phyloP scores from a whole-genome alignment of 1,140 invertebrate genomes.

The Calosoma granatense region DNA sequence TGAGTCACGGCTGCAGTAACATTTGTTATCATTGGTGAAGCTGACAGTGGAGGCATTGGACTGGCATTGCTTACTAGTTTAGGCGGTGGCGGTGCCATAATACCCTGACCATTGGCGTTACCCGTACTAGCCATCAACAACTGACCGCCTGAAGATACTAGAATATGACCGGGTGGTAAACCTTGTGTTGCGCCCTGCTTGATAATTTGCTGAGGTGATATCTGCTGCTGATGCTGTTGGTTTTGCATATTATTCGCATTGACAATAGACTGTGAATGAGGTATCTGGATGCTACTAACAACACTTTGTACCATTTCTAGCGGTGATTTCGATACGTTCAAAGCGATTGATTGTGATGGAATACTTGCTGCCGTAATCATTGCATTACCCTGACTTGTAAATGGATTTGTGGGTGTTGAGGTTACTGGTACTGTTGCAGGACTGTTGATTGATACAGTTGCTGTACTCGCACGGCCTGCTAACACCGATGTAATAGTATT shows the following conservation, averaged over 20 bases:
- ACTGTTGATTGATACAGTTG: slow-evolving; percentile 59
- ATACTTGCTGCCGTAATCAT: slow-evolving; percentile 38
- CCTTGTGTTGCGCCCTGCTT: slow-evolving; percentile 38
- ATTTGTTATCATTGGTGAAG: slow-evolving; percentile 56
- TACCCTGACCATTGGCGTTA: slow-evolving; percentile 34
- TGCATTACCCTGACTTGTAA: slow-evolving; percentile 37
- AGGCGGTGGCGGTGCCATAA: slow-evolving; percentile 52
- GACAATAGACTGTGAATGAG: slow-evolving; percentile 32
- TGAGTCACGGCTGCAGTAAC: slow-evolving; percentile 59
- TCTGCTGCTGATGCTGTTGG: slow-evolving; percentile 24
- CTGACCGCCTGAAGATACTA: slow-evolving; percentile 63
- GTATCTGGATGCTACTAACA: slow-evolving; percentile 62
- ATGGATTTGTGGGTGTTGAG: slow-evolving; percentile 28
- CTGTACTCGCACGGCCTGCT: slow-evolving; percentile 61
- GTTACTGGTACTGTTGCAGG: slow-evolving; percentile 37
- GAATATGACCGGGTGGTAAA: slow-evolving; percentile 55
- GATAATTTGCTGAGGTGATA: slow-evolving; percentile 28
- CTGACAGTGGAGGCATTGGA: slow-evolving; percentile 55
- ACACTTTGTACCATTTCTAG: slow-evolving; percentile 72
- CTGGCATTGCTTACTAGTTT: slow-evolving; percentile 44
- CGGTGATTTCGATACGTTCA: slow-evolving; percentile 51
- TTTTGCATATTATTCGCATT: slow-evolving; percentile 17
- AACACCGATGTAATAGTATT: slow-evolving; percentile 69
- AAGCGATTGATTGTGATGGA: slow-evolving; percentile 35
- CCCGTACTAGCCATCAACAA: slow-evolving; percentile 55